These are phyloP conservation scores for Morpho achilles DNA, from an alignment of 2,888 invertebrate genomes.

Conservation along the genomic window DNA sequence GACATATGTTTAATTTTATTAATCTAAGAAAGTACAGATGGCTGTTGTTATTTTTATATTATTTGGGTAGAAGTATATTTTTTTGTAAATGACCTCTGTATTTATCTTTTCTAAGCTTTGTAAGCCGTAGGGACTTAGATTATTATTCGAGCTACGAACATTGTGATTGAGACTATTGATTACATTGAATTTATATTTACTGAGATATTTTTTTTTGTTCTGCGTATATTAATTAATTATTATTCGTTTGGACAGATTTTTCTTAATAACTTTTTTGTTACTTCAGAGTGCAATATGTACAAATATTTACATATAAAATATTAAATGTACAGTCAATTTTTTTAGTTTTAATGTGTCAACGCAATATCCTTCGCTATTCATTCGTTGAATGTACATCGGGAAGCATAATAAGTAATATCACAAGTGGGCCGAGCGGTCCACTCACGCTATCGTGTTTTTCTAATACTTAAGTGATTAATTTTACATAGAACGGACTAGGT, in stretches of 20 bases:
- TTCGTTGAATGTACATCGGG: slow-evolving; percentile 71
- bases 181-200: slow-evolving; percentile 67
- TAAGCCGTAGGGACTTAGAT: slow-evolving; percentile 75
- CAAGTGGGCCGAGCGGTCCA: slow-evolving; percentile 53
- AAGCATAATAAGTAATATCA: slow-evolving; percentile 73
- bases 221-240: slow-evolving; percentile 54
- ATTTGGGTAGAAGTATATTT: slow-evolving; percentile 79
- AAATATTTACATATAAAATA: slow-evolving; percentile 82
- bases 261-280: slow-evolving; percentile 74
- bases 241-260: slow-evolving; percentile 69
- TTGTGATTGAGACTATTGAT: slow-evolving; percentile 64
- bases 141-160: slow-evolving; percentile 74
- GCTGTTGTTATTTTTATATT: slow-evolving; percentile 80
- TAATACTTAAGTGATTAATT: slow-evolving; percentile 74
- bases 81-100: slow-evolving; percentile 78
- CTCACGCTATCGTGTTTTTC: slow-evolving; percentile 68
- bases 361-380: slow-evolving; percentile 67
- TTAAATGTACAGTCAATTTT: slow-evolving; percentile 73
- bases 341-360: slow-evolving; percentile 77
- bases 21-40: slow-evolving; percentile 79
- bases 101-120: slow-evolving; percentile 76
- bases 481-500: slow-evolving; percentile 73
- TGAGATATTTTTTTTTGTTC: slow-evolving; percentile 53
- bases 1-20: slow-evolving; percentile 79
- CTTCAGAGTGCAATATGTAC: slow-evolving; percentile 86